Conservation (phyloP, 2,113 vertebrate genomes). For the Ailurus styani region DNA sequence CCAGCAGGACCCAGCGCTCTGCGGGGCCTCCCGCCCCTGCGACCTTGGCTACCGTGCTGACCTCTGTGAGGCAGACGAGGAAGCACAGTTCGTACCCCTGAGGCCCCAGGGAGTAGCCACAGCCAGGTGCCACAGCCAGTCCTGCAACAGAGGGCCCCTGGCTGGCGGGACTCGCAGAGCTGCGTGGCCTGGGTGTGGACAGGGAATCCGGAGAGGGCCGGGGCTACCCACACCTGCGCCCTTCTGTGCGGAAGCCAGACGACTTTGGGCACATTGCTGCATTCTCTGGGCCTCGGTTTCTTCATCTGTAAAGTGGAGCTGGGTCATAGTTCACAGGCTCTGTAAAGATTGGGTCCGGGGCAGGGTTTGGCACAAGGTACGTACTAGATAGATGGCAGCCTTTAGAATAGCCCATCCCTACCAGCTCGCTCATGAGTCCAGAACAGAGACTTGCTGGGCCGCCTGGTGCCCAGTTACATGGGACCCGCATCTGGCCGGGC, state of each 20-base stretch:
- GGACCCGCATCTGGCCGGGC: neutral
- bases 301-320: neutral
- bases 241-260: neutral
- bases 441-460: neutral
- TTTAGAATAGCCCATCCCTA: neutral
- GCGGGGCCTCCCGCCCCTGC: neutral
- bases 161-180: neutral
- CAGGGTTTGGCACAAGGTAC: neutral
- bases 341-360: neutral
- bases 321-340: neutral
- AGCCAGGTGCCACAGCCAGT: neutral
- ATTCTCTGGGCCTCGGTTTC: constrained; percentile 13
- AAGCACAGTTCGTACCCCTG: accelerated
- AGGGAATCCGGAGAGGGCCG: accelerated
- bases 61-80: neutral
- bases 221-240: neutral
- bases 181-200: neutral
- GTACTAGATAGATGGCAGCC: neutral
- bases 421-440: neutral
- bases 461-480: neutral
- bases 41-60: neutral
- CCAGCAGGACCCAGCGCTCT: accelerated
- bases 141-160: neutral
- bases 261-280: neutral
- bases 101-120: neutral